Conservation (phyloP, 1,140 invertebrate genomes). For the Lordiphosa collinella region DNA sequence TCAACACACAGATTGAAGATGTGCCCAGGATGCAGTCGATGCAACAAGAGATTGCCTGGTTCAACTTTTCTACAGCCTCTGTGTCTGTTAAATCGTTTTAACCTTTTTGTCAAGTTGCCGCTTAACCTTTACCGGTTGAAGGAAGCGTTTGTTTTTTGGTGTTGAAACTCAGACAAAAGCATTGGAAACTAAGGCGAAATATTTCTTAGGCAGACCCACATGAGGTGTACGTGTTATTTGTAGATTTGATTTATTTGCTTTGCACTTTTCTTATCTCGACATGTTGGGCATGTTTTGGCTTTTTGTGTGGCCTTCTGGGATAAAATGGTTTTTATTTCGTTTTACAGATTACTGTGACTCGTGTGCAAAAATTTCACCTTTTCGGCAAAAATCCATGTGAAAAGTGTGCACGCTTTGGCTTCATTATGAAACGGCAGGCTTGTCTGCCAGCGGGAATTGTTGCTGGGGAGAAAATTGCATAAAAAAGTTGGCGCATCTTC, state of each 20-base stretch:
- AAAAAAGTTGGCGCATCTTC: conserved; percentile 68
- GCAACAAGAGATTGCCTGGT: conserved; percentile 7
- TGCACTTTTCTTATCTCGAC: conserved; percentile 50
- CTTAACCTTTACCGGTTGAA: conserved; percentile 76
- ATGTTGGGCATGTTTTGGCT: conserved; percentile 24
- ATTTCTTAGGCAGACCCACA: conserved; percentile 22
- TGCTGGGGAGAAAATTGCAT: conserved; percentile 48
- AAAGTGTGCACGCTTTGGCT: conserved; percentile 23
- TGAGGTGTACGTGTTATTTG: conserved; percentile 68
- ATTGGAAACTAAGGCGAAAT: conserved; percentile 39
- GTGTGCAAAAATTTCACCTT: conserved; percentile 63
- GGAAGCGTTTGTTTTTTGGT: conserved; percentile 65
- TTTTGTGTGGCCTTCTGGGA: conserved; percentile 52
- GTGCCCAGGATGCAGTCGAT: conserved; percentile 35
- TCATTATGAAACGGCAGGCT: conserved; percentile 64
- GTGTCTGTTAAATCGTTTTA: conserved; percentile 76
- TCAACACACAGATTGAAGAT: conserved; percentile 28
- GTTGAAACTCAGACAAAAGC: conserved; percentile 44
- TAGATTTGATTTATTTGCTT: conserved; percentile 69
- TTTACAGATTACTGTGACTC: neutral
- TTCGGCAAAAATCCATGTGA: conserved; percentile 36
- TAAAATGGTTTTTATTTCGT: neutral
- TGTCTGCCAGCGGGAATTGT: conserved; percentile 37
- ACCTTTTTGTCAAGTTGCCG: conserved; percentile 77
- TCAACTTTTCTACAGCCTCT: conserved; percentile 38